These are phyloP conservation scores for Diadophis punctatus DNA, from an alignment of 2,113 vertebrate species.

Conservation along the genomic window DNA sequence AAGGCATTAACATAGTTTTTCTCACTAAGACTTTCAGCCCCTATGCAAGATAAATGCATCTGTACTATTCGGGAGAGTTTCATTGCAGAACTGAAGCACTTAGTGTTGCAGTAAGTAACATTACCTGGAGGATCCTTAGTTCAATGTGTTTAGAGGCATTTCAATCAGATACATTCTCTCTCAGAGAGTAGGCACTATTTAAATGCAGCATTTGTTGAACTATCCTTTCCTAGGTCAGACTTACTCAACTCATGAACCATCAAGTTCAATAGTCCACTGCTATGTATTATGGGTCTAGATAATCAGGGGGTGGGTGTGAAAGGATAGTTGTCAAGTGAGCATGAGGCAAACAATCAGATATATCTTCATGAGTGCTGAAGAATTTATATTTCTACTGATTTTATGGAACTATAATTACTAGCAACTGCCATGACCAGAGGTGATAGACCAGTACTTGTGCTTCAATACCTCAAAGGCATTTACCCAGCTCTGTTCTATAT, in stretches of 20 bases:
- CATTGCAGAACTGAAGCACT: neutral
- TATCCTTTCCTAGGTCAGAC: neutral
- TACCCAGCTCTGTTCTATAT: neutral
- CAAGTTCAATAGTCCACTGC: neutral
- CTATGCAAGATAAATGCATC: neutral
- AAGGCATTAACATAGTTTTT: neutral
- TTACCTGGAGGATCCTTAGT: neutral
- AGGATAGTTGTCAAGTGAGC: neutral
- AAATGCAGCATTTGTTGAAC: neutral
- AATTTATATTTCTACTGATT: neutral
- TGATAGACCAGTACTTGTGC: neutral
- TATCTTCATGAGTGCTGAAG: neutral
- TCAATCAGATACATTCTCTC: neutral
- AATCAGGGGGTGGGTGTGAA: neutral
- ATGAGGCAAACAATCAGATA: neutral
- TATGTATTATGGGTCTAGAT: neutral
- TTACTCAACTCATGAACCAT: neutral
- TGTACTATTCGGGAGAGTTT: neutral
- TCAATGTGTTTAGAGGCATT: neutral
- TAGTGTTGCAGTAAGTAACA: neutral
- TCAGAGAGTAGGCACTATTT: neutral
- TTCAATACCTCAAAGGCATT: neutral
- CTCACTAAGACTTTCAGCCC: neutral
- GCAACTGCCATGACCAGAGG: neutral
- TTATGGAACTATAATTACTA: neutral